Percentiles rank a stretch among this genome's conserved stretches.
Conservation (phyloP, 2,888 invertebrate genomes). For the Eremobia ochroleuca region DNA sequence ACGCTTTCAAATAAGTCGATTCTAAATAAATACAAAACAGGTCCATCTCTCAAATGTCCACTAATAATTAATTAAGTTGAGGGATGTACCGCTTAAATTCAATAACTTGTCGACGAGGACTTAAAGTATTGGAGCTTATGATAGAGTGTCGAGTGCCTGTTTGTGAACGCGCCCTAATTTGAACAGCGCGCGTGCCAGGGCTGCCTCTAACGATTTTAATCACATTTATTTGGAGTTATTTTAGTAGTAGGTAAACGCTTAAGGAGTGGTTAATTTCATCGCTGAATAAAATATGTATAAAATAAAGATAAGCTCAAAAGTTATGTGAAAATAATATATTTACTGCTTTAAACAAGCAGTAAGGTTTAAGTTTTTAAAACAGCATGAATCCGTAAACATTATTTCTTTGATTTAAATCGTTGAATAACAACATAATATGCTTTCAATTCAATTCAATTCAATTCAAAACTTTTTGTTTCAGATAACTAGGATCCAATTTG, state of each 20-base stretch:
- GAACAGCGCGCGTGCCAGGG: slow-evolving; percentile 65
- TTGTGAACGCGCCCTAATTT: slow-evolving; percentile 74
- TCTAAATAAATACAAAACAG: neutral
- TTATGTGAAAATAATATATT: neutral
- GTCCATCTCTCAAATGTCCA: slow-evolving; percentile 32
- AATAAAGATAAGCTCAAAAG: neutral
- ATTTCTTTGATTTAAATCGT: too few relatives aligned
- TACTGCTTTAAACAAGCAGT: too few relatives aligned
- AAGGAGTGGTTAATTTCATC: neutral
- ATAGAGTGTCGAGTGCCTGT: slow-evolving; percentile 68
- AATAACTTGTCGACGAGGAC: slow-evolving; percentile 68
- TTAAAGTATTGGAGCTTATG: slow-evolving; percentile 67
- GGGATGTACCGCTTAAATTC: slow-evolving; percentile 69
- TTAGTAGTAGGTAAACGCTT: neutral
- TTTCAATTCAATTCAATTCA: too few relatives aligned
- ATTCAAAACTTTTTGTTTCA: too few relatives aligned
- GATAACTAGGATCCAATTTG: too few relatives aligned
- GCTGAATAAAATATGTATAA: neutral
- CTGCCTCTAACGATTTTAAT: slow-evolving; percentile 47
- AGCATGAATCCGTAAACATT: too few relatives aligned
- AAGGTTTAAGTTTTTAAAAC: neutral
- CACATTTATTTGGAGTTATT: slow-evolving; percentile 30
- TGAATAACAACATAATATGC: neutral
- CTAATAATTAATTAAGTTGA: slow-evolving; percentile 55
- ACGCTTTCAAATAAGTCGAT: neutral